Percentiles rank a stretch among this genome's conserved stretches.
These are phyloP conservation scores for Pseudochromis fuscus DNA, from an alignment of 2,797 vertebrate species.

Conservation along the genomic window DNA sequence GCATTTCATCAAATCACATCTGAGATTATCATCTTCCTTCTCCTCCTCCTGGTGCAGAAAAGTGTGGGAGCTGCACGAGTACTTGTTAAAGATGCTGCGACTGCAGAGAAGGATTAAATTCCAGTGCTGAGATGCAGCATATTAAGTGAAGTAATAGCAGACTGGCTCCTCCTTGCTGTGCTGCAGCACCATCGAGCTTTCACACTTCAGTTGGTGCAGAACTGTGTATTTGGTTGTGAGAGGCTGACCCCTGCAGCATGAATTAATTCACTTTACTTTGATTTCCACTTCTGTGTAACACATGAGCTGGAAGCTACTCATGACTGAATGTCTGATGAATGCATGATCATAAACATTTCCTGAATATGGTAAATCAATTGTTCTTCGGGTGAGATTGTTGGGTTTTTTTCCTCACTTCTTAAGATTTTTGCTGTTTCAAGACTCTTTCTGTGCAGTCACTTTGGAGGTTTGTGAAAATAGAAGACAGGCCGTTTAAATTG, in stretches of 20 bases:
- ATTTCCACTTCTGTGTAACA: conserved; percentile 1
- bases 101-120: neutral
- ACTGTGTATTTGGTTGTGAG: neutral
- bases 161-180: conserved; percentile 25
- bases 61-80: neutral
- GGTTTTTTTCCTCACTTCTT: neutral
- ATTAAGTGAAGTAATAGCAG: neutral
- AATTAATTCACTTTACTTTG: neutral
- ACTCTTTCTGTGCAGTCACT: neutral
- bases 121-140: neutral
- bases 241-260: neutral
- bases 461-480: neutral
- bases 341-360: neutral
- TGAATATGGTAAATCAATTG: neutral
- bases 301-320: neutral
- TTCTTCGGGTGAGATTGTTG: neutral
- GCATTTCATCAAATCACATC: conserved; percentile 11
- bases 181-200: neutral
- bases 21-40: neutral
- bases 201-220: neutral
- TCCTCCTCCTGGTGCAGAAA: neutral
- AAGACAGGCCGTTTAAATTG: neutral
- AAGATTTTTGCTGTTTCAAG: conserved; percentile 3
- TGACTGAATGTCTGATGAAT: neutral
- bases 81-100: neutral